Conservation (phyloP, 1,140 invertebrate genomes). For the Diabrotica virgifera region DNA sequence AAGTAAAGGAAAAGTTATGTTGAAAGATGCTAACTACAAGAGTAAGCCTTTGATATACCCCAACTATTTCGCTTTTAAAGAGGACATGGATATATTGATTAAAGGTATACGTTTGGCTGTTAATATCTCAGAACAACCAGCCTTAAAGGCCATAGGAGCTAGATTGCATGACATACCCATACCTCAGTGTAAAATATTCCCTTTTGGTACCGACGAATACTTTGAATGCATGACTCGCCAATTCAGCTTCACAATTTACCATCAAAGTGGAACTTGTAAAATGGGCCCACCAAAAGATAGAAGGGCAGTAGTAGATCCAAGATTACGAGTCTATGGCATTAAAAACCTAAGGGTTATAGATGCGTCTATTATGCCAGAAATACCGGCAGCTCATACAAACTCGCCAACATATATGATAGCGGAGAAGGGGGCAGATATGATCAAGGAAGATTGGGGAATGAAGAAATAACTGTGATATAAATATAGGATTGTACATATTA, state of each 20-base stretch:
- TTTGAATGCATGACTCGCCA: slow-evolving; percentile 68
- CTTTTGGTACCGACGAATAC: slow-evolving; percentile 73
- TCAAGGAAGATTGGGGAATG: slow-evolving; percentile 45
- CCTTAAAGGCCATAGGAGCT: slow-evolving; percentile 41
- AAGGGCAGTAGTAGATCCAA: slow-evolving; percentile 68
- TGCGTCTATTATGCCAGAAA: slow-evolving; percentile 62
- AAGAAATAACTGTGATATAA: slow-evolving; percentile 6
- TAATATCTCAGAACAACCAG: slow-evolving; percentile 43
- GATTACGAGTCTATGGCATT: slow-evolving; percentile 67
- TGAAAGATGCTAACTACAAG: slow-evolving; percentile 66
- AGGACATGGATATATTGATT: slow-evolving; percentile 48
- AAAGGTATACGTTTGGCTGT: slow-evolving; percentile 43
- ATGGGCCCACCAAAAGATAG: slow-evolving; percentile 73
- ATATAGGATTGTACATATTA: not conserved
- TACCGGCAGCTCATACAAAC: slow-evolving; percentile 64
- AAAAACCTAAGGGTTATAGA: slow-evolving; percentile 67
- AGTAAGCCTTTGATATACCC: slow-evolving; percentile 78
- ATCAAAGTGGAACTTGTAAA: slow-evolving; percentile 78
- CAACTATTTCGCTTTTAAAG: slow-evolving; percentile 66
- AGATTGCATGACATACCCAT: slow-evolving; percentile 62
- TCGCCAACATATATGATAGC: slow-evolving; percentile 68
- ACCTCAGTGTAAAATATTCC: slow-evolving; percentile 70
- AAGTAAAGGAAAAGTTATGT: slow-evolving; percentile 65
- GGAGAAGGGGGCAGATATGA: slow-evolving; percentile 64
- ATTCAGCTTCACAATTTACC: slow-evolving; percentile 72